phyloP scores from a whole-genome alignment of 2,888 invertebrate species.

The Polyommatus iphigenia region DNA sequence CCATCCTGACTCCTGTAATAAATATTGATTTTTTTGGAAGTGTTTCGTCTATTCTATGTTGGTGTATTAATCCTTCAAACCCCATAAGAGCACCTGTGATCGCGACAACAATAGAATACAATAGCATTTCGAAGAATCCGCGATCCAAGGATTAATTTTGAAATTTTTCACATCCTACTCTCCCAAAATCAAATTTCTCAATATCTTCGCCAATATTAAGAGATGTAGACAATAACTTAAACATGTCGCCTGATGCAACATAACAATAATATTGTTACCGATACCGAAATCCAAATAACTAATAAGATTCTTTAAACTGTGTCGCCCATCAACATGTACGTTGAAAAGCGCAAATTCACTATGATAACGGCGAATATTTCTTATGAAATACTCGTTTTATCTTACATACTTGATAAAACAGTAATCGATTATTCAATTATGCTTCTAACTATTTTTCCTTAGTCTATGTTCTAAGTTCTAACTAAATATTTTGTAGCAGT shows the following conservation, averaged over 20 bases:
- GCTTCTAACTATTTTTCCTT: background rate
- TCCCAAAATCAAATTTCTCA: background rate
- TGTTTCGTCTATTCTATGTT: too few species aligned
- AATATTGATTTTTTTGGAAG: too few species aligned
- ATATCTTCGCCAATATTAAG: too few species aligned
- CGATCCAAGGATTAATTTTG: too few species aligned
- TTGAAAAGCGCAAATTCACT: slow-evolving; percentile 11
- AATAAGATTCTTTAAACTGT: background rate
- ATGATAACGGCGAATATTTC: slow-evolving; percentile 3
- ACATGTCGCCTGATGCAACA: background rate
- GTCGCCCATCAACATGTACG: background rate
- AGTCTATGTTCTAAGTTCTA: background rate
- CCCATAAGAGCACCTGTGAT: too few species aligned
- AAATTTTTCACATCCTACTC: too few species aligned
- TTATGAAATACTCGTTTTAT: background rate
- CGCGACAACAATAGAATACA: too few species aligned
- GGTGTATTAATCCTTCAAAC: too few species aligned
- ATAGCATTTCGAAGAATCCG: too few species aligned
- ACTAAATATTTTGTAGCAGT: background rate
- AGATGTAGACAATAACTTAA: too few species aligned
- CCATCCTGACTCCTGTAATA: too few species aligned
- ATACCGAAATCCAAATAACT: background rate
- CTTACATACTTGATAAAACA: background rate
- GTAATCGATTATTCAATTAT: background rate
- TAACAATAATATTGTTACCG: background rate